phyloP scores from a whole-genome alignment of 2,888 invertebrate genomes.

The Eristalinus aeneus region DNA sequence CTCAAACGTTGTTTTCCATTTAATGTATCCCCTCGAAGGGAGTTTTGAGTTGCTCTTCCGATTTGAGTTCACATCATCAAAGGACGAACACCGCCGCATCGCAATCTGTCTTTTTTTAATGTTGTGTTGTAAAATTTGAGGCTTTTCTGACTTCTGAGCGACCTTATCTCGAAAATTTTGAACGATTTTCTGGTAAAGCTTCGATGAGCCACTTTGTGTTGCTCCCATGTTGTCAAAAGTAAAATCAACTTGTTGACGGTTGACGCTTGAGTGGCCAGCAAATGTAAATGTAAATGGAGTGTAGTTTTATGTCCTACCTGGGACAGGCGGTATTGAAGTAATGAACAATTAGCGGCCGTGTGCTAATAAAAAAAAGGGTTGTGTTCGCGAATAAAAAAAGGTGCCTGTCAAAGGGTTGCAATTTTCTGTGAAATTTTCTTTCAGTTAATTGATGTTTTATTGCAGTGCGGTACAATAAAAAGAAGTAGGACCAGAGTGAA shows the following conservation, averaged over 20 bases:
- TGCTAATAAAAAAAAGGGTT: too few relatives aligned
- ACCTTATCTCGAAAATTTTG: constrained; percentile 1
- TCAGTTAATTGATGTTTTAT: too few relatives aligned
- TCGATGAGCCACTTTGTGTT: constrained; percentile 1
- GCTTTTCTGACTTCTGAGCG: background rate
- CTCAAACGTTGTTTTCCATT: constrained; percentile 46
- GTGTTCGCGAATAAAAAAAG: too few relatives aligned
- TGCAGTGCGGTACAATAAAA: too few relatives aligned
- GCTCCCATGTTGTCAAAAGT: constrained; percentile 30
- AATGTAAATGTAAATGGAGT: background rate
- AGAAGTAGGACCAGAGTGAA: too few relatives aligned
- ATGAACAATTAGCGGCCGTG: too few relatives aligned
- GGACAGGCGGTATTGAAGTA: background rate
- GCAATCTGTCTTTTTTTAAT: background rate
- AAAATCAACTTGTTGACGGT: background rate
- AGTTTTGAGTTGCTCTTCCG: background rate
- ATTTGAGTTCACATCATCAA: background rate
- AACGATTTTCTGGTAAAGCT: background rate
- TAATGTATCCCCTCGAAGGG: constrained; percentile 10
- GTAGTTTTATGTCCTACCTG: background rate
- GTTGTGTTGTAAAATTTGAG: background rate
- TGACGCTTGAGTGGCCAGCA: background rate
- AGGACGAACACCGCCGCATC: constrained; percentile 42
- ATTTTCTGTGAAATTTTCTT: too few relatives aligned
- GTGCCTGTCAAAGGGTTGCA: too few relatives aligned